phyloP scores from a whole-genome alignment of 2,888 invertebrate genomes.

The Leptarthrus brevirostris region DNA sequence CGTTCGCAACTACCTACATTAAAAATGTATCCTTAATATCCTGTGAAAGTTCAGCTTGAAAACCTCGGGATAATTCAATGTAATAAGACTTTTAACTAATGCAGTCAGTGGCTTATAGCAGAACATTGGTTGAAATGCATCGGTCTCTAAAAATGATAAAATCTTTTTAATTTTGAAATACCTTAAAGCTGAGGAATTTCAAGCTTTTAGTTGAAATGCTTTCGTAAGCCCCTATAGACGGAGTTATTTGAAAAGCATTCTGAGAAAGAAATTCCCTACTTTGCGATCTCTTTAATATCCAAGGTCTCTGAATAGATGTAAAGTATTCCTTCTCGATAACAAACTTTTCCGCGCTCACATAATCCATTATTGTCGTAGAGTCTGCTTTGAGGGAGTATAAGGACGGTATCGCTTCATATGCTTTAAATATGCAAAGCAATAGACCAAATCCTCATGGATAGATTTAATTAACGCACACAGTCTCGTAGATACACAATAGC shows the following conservation, averaged over 20 bases:
- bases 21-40: constrained; percentile 42
- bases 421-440: constrained; percentile 32
- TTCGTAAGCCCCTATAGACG: too few relatives aligned
- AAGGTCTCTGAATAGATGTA: too few relatives aligned
- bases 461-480: constrained; percentile 42
- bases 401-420: background rate
- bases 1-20: constrained; percentile 9
- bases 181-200: constrained; percentile 6
- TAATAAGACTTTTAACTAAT: constrained; percentile 33
- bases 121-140: too few relatives aligned
- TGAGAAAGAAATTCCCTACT: too few relatives aligned
- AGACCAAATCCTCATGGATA: background rate
- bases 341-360: constrained; percentile 3
- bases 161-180: constrained; percentile 28
- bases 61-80: constrained; percentile 29
- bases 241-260: too few relatives aligned
- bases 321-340: background rate
- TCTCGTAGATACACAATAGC: background rate
- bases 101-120: too few relatives aligned
- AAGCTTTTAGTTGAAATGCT: constrained; percentile 18
- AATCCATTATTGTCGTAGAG: background rate
- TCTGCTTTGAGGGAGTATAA: background rate
- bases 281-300: too few relatives aligned
- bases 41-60: constrained; percentile 29
- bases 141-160: too few relatives aligned